Conservation (phyloP, 1,140 invertebrate species). For the Caenorhabditis brenneri region DNA sequence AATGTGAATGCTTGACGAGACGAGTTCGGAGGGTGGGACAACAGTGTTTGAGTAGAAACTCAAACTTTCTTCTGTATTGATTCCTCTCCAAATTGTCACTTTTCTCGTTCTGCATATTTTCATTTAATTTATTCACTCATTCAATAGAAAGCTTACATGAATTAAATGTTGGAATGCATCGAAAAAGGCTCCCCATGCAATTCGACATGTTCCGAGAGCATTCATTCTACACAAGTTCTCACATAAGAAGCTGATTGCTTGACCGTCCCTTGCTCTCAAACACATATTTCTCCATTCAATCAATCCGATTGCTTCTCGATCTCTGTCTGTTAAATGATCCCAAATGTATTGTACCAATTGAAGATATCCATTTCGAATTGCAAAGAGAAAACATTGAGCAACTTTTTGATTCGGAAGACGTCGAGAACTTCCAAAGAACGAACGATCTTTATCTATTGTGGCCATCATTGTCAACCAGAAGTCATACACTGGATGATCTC, state of each 20-base stretch:
- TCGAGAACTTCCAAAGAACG: constrained; percentile 11
- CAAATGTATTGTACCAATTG: constrained; percentile 49
- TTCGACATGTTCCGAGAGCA: constrained; percentile 20
- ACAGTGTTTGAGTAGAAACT: constrained; percentile 20
- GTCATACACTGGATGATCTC: constrained; percentile 50
- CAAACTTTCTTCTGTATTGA: constrained; percentile 22
- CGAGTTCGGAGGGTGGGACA: not conserved
- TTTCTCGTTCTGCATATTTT: not conserved
- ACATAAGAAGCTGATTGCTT: constrained; percentile 41
- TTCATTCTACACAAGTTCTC: constrained; percentile 42
- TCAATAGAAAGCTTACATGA: not conserved
- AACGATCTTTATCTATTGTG: not conserved
- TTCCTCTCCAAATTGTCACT: constrained; percentile 6
- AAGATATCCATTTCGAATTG: constrained; percentile 43
- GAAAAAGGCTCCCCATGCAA: constrained; percentile 20
- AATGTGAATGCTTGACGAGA: not conserved
- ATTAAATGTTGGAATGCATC: constrained; percentile 23
- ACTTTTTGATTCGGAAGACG: constrained; percentile 49
- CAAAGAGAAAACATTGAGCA: constrained; percentile 44
- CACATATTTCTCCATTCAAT: constrained; percentile 47
- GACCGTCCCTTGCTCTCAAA: constrained; percentile 39
- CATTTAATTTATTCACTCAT: not conserved
- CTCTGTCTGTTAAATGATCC: constrained; percentile 19
- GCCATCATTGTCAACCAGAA: constrained; percentile 49
- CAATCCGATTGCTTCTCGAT: constrained; percentile 32